These are phyloP conservation scores for Hydra vulgaris DNA, from an alignment of 30 jellyfish, hydroid and myxozoan species.

Conservation along the genomic window DNA sequence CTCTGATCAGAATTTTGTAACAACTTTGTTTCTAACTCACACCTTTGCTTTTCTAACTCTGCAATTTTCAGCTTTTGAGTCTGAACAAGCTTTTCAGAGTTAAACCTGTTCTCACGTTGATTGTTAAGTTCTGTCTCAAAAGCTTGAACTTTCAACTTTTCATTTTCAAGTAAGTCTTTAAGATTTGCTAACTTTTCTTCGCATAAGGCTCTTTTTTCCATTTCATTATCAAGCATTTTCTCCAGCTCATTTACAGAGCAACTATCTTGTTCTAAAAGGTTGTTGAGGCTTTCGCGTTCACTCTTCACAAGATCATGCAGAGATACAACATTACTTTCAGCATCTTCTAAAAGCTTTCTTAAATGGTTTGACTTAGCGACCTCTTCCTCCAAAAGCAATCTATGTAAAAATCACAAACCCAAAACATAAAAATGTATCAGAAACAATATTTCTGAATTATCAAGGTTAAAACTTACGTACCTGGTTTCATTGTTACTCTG, in stretches of 20 bases:
- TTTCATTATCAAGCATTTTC: neutral
- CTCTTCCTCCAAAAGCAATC: conserved; percentile 10
- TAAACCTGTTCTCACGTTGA: neutral
- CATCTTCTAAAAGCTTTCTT: conserved; percentile 27
- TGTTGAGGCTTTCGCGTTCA: conserved; percentile 30
- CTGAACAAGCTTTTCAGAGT: neutral
- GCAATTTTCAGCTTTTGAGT: neutral
- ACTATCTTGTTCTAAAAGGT: conserved; percentile 6
- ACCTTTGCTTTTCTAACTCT: neutral
- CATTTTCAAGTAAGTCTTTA: neutral
- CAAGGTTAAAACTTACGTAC: no score
- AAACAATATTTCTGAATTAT: no score
- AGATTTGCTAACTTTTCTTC: neutral
- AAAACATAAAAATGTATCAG: no score
- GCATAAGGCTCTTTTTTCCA: neutral
- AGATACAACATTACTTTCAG: conserved; percentile 12
- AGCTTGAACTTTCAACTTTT: neutral
- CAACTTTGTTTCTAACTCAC: conserved; percentile 1
- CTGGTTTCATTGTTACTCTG: neutral
- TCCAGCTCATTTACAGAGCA: conserved; percentile 8
- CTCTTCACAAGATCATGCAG: conserved; percentile 23
- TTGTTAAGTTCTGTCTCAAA: neutral
- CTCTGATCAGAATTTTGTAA: neutral
- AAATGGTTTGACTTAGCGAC: conserved; percentile 26
- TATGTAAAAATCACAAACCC: no score